phyloP scores from a whole-genome alignment of 37 sponge, comb jelly and placozoan genomes.

The Dysidea cf. avara region DNA sequence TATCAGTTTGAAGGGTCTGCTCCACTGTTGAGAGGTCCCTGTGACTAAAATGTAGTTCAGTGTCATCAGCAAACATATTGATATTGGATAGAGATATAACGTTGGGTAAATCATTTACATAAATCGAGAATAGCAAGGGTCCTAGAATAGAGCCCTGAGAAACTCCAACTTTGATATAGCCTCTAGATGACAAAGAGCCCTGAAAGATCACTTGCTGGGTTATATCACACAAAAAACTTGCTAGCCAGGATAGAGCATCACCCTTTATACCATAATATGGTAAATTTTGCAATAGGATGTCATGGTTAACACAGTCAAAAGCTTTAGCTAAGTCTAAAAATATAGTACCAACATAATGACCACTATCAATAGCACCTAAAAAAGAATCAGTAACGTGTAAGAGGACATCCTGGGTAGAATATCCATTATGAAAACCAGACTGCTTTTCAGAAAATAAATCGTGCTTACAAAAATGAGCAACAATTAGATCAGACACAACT shows the following conservation, averaged over 20 bases:
- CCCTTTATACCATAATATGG: background rate
- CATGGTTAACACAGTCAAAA: conserved; percentile 10
- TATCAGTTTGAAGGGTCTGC: no score
- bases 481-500: no score
- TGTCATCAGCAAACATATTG: no score
- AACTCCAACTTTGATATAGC: conserved; percentile 16
- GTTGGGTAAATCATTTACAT: no score
- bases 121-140: no score
- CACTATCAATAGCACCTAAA: conserved; percentile 27
- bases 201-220: conserved; percentile 14
- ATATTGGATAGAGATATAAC: background rate
- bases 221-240: conserved; percentile 1
- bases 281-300: conserved; percentile 21
- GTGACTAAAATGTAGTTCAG: no score
- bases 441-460: no score
- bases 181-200: background rate
- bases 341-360: conserved; percentile 33
- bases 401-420: background rate
- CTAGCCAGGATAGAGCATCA: conserved; percentile 18
- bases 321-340: no score
- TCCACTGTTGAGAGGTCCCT: no score
- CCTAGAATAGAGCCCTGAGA: conserved; percentile 37
- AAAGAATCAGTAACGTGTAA: conserved; percentile 14
- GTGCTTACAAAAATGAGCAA: no score
- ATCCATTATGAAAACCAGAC: conserved; percentile 13